Percentiles rank a stretch among this genome's conserved stretches.
phyloP scores from a whole-genome alignment of 92 coral and sea anemone species.

The Epizoanthus scotinus region DNA sequence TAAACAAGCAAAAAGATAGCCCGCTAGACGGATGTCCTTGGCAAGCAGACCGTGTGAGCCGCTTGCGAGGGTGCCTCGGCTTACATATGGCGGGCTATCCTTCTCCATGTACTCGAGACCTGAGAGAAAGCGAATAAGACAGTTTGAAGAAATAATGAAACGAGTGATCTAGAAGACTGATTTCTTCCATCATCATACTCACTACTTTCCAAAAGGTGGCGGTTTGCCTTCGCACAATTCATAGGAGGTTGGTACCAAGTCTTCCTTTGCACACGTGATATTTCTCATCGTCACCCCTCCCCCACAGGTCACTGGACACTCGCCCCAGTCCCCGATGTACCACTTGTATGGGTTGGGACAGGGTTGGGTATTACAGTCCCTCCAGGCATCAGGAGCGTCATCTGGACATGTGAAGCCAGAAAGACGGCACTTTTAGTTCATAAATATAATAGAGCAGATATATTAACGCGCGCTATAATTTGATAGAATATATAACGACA shows the following conservation, averaged over 20 bases:
- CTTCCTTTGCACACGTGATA: conserved; percentile 67
- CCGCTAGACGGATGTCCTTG: too few relatives aligned
- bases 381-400: conserved; percentile 74
- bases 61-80: too few relatives aligned
- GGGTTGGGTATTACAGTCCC: conserved; percentile 61
- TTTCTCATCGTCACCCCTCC: conserved; percentile 69
- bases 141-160: not conserved
- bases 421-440: too few relatives aligned
- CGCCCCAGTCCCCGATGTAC: conserved; percentile 63
- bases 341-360: conserved; percentile 82
- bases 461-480: too few relatives aligned
- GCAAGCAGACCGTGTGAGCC: too few relatives aligned
- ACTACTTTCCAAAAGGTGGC: conserved; percentile 59
- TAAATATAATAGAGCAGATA: too few relatives aligned
- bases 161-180: not conserved
- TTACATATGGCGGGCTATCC: too few relatives aligned
- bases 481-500: too few relatives aligned
- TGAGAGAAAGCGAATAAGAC: not conserved
- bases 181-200: conserved; percentile 15
- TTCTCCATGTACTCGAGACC: too few relatives aligned
- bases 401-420: conserved; percentile 21
- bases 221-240: conserved; percentile 67
- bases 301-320: conserved; percentile 72
- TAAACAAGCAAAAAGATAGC: too few relatives aligned
- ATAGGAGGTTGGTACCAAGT: conserved; percentile 76